phyloP scores from a whole-genome alignment of 2,797 vertebrate genomes.

The Emydoidea blandingii region DNA sequence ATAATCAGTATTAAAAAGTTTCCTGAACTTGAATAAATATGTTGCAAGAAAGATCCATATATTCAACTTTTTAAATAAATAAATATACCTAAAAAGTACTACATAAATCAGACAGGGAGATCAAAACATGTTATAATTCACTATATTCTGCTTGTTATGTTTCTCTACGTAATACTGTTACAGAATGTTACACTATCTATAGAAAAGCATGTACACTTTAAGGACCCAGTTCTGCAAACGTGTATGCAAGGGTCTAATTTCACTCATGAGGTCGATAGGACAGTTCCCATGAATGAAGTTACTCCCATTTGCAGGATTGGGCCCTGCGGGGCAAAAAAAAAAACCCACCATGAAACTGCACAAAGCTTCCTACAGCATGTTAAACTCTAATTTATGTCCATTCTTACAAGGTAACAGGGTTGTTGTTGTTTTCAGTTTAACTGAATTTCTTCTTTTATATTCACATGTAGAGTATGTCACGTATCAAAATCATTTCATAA shows the following conservation, averaged over 20 bases:
- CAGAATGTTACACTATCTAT: not conserved
- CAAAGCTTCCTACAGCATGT: not conserved
- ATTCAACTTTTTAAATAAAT: not conserved
- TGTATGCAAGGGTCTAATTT: not conserved
- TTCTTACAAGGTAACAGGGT: not conserved
- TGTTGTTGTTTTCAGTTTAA: conserved; percentile 40
- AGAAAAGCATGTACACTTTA: not conserved
- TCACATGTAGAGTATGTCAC: conserved; percentile 10
- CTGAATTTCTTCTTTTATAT: conserved; percentile 41
- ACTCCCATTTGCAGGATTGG: conserved; percentile 27
- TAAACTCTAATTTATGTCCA: conserved; percentile 2
- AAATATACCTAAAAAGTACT: not conserved
- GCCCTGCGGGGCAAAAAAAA: conserved; percentile 44
- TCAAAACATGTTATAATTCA: not conserved
- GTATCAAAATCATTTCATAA: conserved; percentile 17
- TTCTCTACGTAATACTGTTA: conserved; percentile 20
- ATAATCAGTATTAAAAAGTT: not conserved
- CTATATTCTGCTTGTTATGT: not conserved
- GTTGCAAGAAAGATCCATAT: not conserved
- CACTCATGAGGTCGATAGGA: not conserved
- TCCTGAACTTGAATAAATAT: not conserved
- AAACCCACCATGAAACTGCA: not conserved
- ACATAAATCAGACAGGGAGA: not conserved
- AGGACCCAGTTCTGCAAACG: conserved; percentile 17
- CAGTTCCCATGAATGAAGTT: not conserved